Evolutionary conservation across 1,140 invertebrate genomes (phyloP).

Genomic region (Atopsyche davidsoni): DNA sequence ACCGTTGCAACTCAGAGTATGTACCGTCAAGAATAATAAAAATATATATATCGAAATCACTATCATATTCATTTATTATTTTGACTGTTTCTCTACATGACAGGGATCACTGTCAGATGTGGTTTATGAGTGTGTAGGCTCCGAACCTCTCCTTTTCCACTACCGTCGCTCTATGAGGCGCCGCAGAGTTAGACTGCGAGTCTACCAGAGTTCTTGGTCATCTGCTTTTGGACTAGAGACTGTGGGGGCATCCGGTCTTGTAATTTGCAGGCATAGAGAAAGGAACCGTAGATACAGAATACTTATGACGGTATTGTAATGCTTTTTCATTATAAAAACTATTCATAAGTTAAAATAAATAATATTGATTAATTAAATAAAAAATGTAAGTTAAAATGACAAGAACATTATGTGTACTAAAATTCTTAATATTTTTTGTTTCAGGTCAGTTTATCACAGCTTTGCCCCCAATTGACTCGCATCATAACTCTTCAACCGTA

Average conservation of each 20-base stretch:
- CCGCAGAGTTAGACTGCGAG: conserved; percentile 56
- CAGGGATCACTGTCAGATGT: conserved; percentile 62
- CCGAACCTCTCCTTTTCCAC: conserved; percentile 63
- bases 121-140: conserved; percentile 58
- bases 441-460: conserved; percentile 55
- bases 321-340: too few species aligned
- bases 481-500: conserved; percentile 80
- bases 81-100: not conserved
- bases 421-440: too few species aligned
- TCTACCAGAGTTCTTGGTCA: conserved; percentile 69
- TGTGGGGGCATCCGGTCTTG: conserved; percentile 64
- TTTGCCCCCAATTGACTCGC: conserved; percentile 70
- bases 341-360: not conserved
- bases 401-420: too few species aligned
- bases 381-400: not conserved
- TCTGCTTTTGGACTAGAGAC: conserved; percentile 64
- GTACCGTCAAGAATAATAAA: conserved; percentile 2
- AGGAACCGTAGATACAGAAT: conserved; percentile 58
- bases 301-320: conserved; percentile 27
- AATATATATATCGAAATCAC: not conserved
- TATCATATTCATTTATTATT: not conserved
- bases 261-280: conserved; percentile 65
- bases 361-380: not conserved
- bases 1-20: conserved; percentile 70
- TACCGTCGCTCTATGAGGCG: conserved; percentile 58